A percentile compares a stretch with the other conserved stretches of the same genome.
Evolutionary conservation across 1,140 invertebrate genomes (phyloP).

Genomic region (Atta colombica): DNA sequence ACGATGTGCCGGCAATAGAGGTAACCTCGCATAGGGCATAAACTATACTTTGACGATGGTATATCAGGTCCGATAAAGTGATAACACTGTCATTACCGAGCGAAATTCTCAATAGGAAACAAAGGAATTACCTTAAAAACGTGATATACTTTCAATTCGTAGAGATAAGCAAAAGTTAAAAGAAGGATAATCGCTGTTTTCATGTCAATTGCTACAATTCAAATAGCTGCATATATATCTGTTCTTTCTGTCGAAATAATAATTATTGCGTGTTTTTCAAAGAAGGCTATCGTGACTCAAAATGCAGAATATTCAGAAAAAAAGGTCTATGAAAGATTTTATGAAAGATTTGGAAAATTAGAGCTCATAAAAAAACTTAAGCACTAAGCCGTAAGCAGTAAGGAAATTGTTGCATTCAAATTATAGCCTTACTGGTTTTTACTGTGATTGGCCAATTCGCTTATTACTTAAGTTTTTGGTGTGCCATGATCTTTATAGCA

Average conservation of each 20-base stretch:
- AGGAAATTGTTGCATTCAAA: too few relatives aligned
- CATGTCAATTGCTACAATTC: background rate
- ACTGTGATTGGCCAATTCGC: too few relatives aligned
- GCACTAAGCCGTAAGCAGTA: too few relatives aligned
- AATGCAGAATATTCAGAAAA: background rate
- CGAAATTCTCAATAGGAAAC: background rate
- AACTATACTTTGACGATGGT: conserved; percentile 52
- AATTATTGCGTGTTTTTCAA: background rate
- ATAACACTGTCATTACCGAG: conserved; percentile 44
- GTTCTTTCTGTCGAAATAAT: background rate
- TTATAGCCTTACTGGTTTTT: too few relatives aligned
- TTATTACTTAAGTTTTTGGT: too few relatives aligned
- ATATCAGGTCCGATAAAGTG: conserved; percentile 39
- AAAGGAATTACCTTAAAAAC: background rate
- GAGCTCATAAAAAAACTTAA: too few relatives aligned
- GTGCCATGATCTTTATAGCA: too few relatives aligned
- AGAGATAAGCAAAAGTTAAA: background rate
- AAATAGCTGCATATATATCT: background rate
- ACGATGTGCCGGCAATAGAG: conserved; percentile 54
- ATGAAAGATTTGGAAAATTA: too few relatives aligned
- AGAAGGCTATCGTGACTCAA: background rate
- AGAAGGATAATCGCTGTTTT: background rate
- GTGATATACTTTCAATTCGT: background rate
- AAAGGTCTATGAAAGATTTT: background rate
- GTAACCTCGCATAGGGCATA: conserved; percentile 50